Evolutionary conservation across 2,113 vertebrate genomes (phyloP).

Genomic region (Prietella phreatophila): DNA sequence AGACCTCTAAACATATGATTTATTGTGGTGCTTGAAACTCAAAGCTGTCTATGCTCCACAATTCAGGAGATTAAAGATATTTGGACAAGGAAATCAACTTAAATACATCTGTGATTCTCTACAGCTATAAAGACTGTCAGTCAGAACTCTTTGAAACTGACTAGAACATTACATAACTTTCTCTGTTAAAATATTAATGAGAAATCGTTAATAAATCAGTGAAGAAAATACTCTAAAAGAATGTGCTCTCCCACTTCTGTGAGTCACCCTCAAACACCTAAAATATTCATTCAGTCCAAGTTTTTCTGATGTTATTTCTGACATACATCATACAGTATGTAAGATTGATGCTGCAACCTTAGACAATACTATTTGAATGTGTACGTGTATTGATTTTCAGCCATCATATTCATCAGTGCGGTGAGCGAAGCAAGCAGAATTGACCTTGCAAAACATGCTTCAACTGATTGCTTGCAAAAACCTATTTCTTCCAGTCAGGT

Average conservation of each 20-base stretch:
- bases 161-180: background rate
- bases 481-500: background rate
- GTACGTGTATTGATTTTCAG: background rate
- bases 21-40: slow-evolving; percentile 18
- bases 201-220: background rate
- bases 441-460: background rate
- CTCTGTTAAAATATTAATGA: background rate
- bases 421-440: background rate
- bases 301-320: background rate
- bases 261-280: background rate
- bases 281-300: background rate
- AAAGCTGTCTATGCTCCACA: slow-evolving; percentile 5
- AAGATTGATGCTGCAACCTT: background rate
- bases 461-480: background rate
- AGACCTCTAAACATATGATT: slow-evolving; percentile 12
- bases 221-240: background rate
- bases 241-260: background rate
- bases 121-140: background rate
- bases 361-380: background rate
- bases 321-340: background rate
- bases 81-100: background rate
- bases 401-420: background rate
- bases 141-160: background rate
- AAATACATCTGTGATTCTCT: background rate
- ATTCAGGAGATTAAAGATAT: slow-evolving; percentile 4